These are phyloP conservation scores for Hoplodrina ambigua DNA, from an alignment of 2,888 invertebrate species.

Conservation along the genomic window DNA sequence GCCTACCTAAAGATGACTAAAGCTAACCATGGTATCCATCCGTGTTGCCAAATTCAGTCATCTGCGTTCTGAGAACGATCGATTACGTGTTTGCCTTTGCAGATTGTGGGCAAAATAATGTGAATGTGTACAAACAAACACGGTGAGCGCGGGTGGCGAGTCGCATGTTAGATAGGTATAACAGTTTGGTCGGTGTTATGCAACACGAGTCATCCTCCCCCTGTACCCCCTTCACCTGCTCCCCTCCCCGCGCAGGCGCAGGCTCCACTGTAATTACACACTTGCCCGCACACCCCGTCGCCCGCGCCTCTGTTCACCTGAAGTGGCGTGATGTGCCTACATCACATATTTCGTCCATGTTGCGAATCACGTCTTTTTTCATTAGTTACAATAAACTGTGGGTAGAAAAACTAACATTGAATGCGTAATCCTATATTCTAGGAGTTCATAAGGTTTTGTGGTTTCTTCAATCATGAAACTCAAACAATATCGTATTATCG, in stretches of 20 bases:
- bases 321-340: slow-evolving; percentile 62
- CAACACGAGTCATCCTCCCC: slow-evolving; percentile 76
- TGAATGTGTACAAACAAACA: slow-evolving; percentile 81
- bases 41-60: slow-evolving; percentile 72
- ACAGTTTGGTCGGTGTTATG: slow-evolving; percentile 80
- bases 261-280: slow-evolving; percentile 83
- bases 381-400: slow-evolving; percentile 4
- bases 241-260: slow-evolving; percentile 64
- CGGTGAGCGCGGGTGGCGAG: slow-evolving; percentile 69
- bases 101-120: slow-evolving; percentile 78
- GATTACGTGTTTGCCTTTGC: slow-evolving; percentile 69
- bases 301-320: slow-evolving; percentile 53
- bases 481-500: neutral
- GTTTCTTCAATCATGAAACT: neutral
- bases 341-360: slow-evolving; percentile 38
- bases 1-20: slow-evolving; percentile 34
- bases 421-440: neutral
- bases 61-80: slow-evolving; percentile 72
- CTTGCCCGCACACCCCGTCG: slow-evolving; percentile 68
- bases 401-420: neutral
- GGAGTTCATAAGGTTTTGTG: neutral
- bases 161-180: slow-evolving; percentile 55
- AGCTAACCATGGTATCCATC: slow-evolving; percentile 68
- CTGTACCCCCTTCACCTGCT: slow-evolving; percentile 37
- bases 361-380: slow-evolving; percentile 33